Base-by-base conservation (phyloP, 2,888 invertebrate species). In the Axea sp. region DNA sequence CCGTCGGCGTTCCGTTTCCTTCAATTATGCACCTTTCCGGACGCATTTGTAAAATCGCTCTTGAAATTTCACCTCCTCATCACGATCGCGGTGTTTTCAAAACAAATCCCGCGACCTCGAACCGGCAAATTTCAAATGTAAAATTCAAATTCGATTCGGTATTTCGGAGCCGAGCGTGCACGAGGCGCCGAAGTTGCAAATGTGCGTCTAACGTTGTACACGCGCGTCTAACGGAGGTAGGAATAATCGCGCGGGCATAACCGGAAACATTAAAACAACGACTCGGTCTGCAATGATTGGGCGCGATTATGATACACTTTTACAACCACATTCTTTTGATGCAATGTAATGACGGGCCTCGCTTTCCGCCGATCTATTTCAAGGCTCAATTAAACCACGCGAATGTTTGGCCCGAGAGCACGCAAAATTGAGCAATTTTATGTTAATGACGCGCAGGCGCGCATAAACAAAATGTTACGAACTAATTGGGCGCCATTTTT, bases 221-320 rank as follows among this genome's bases (percentile, higher is more conserved):
- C 76, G 76, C 75, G 76, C 76, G 77, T 77, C 78, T 77, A 82
- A 82, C 82, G 77, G 78, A n/a, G 76, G 80, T 80, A 82, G 82
- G 80, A 81, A 83, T 82, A 83, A 69, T 73, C 68, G 55, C 65
- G 55, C 45, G 24, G 41, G 39, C 64, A 68, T 55, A 75, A 73
- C 75, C 64, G 73, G 73, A 76, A 69, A 64, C 68, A 72, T 73
- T 73, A 59, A 68, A 72, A 68, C 31, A 62, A 37, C 60, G 62
- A 64, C 67, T 67, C 28, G 49, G 62, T 49, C 49, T 22, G 71
- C 57, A 64, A 43, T 43, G 49, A 64, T 72, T 41, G 51, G 24
- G 64, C 57, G 57, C 72, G 64, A 64, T 65, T 65, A 69, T 65
- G 59, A 55, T 67, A 69, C 57, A 73, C 64, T 73, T 75, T 73